Percentiles rank a stretch among this genome's conserved stretches.
Conservation (phyloP, 2,888 invertebrate genomes). For the Hypomecis atomaria region DNA sequence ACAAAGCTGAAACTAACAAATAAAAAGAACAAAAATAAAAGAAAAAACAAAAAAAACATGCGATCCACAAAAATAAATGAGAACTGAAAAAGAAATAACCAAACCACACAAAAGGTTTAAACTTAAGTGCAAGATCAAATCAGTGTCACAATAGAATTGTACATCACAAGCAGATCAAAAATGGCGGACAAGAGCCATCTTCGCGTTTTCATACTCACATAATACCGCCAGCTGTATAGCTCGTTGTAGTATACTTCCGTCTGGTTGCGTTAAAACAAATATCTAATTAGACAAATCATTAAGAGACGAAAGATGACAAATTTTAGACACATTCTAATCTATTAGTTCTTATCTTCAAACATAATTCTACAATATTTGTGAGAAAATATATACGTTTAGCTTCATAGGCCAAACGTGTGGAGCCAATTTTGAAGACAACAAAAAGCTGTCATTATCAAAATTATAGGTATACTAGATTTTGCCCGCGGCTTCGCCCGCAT, state of each 20-base stretch:
- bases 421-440: no score
- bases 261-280: conserved; percentile 72
- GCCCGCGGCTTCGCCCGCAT: no score
- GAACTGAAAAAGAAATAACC: not conserved
- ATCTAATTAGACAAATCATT: conserved; percentile 20
- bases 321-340: conserved; percentile 1
- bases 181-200: conserved; percentile 15
- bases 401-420: no score
- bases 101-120: not conserved
- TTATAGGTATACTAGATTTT: no score
- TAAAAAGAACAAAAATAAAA: not conserved
- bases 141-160: not conserved
- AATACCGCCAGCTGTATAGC: conserved; percentile 79
- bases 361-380: no score
- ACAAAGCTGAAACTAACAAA: not conserved
- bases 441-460: no score
- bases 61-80: not conserved
- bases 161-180: conserved; percentile 6
- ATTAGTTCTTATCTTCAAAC: no score
- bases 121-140: not conserved
- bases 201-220: conserved; percentile 66
- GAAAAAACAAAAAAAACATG: not conserved
- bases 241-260: conserved; percentile 80
- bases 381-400: no score
- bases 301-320: conserved; percentile 32